Percentiles rank a stretch among this genome's conserved stretches.
phyloP scores from a whole-genome alignment of 2,113 vertebrate genomes.

The Chamaetylas fuelleborni region DNA sequence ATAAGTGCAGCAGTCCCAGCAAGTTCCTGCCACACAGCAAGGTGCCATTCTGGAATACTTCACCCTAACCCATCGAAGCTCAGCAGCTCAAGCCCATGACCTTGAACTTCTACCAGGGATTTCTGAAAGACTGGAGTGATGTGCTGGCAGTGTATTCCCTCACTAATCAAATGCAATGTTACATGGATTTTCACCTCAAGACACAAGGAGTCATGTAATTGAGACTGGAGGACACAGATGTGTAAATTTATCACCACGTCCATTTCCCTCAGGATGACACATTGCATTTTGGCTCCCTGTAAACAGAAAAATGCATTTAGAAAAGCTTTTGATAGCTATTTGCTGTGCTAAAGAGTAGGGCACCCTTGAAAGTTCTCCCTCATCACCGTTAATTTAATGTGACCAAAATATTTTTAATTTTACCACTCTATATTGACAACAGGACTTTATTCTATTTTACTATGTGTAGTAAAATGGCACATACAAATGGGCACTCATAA shows the following conservation, averaged over 20 bases:
- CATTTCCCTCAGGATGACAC: not conserved
- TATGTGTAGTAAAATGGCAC: not conserved
- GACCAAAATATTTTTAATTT: not conserved
- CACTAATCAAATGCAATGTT: not conserved
- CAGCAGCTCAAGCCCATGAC: not conserved
- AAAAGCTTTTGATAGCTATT: not conserved
- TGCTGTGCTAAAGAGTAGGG: accelerated
- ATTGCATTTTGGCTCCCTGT: not conserved
- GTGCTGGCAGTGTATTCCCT: not conserved
- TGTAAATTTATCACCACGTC: not conserved
- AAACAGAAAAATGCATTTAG: not conserved
- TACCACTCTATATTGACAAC: not conserved
- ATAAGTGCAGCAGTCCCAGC: not conserved
- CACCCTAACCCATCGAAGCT: not conserved
- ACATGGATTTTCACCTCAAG: not conserved
- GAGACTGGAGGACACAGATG: not conserved
- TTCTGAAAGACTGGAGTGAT: not conserved
- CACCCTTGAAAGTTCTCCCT: not conserved
- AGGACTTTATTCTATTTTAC: not conserved
- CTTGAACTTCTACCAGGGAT: not conserved
- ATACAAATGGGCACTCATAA: not conserved
- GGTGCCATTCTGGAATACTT: not conserved
- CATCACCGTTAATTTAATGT: not conserved
- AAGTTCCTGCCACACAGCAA: not conserved
- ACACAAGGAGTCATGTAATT: not conserved